Base-by-base conservation (phyloP, 2,797 vertebrate species). In the Mormyrus hasselquistii region DNA sequence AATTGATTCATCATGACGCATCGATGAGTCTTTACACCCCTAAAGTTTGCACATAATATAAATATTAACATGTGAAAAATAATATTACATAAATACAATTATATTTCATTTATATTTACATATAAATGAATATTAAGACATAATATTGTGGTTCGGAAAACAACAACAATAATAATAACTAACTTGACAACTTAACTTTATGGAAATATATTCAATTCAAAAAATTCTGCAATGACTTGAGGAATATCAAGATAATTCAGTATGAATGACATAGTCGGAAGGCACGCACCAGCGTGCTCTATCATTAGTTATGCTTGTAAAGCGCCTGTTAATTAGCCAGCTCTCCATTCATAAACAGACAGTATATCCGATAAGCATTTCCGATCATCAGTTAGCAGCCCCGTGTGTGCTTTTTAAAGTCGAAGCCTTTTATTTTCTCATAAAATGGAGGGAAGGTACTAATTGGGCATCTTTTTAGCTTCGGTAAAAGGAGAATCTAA, bases 381-480 rank as follows among this genome's bases (percentile, higher is more conserved):
- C 85, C 82, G 82, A 49, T 85, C 82, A 50, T 84, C 82, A 86
- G 29, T 86, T 86, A 86, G 12, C 25, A 16, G 52, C 52, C 29
- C 14, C 25, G 22, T 52, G 19, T n/a, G 3, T 19, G 41, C 76
- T 47, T 52, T 85, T 49, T 85, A 25, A 57, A 10, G 53, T 57
- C 44, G 85, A 59, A 55, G 52, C 29, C 29, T 55, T 59, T 59
- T 19, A 87, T 87, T 87, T 87, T 34, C 25, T 38, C 50, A 86
- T 86, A 50, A 86, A 86, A 86, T 65, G 55, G 29, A 22, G 38
- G 59, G 87, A 87, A 87, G 87, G 87, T 65, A n/a, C 59, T 49
- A 69, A 87, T 47, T 69, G 19, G 41, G 29, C 44, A 14, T 87
- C 57, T 49, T 87, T 87, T 87, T 65, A 87, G 53, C 8, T 62